Base-by-base conservation (phyloP, 2,888 invertebrate genomes). In the Euplagia quadripunctaria region DNA sequence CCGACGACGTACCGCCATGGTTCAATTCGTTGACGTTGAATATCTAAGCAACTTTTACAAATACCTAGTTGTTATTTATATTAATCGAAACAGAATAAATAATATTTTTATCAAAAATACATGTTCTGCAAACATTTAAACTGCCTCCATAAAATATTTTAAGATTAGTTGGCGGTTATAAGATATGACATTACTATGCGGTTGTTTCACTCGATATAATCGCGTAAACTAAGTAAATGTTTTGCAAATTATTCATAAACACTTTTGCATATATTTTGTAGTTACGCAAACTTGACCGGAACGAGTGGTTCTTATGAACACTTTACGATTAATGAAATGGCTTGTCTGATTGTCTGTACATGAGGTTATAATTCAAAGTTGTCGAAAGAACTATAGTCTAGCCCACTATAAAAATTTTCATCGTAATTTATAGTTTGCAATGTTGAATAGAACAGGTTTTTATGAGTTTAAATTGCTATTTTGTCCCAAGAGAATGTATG, bases 361-460 rank as follows among this genome's bases (percentile, higher is more conserved):
- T 75, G 81, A 76, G 75, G 76, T 79, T 73, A 73, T 81, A 81
- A 75, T 76, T 84, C 70, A 79, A 77, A 75, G 66, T 73, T 79
- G 78, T 77, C 75, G 72, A 77, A 77, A 77, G 75, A 76, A 85
- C 85, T 82, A n/a, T n/a, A n/a, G n/a, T 80, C 74, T 72, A 77
- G 78, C 82, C 75, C 68, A 69, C 80, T 78, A 77, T 83, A 31
- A 82, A 84, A 87, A 72, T 78, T 68, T 82, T 78, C 46, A 52
- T 68, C 16, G 66, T 82, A 81, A 85, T 86, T 85, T 86, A 86
- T 83, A 74, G 76, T 82, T 72, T 71, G 71, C 75, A 80, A 80
- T 79, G 79, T 77, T 73, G 85, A 79, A 80, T 81, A 76, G 70
- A 79, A 74, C 67, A 72, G 70, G 64, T 61, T 76, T 82, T 81